Evolutionary conservation across 2,113 vertebrate species (phyloP), one percentile per base, ranked within the genome.

Genomic region (Alligator mississippiensis): DNA sequence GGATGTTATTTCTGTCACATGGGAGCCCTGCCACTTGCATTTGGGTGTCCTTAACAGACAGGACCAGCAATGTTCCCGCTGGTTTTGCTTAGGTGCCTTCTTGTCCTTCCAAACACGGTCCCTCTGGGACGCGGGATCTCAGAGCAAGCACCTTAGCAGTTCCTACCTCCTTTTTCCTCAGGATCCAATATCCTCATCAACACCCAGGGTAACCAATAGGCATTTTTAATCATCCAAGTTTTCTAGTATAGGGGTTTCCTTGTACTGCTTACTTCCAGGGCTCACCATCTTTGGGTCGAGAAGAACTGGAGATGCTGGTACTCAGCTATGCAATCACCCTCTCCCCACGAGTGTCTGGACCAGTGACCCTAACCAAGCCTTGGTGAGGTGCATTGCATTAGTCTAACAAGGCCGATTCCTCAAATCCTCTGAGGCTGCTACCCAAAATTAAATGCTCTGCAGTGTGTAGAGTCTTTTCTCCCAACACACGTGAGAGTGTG

Each of bases 111-210:
- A 58, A 74, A 86, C 38, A 58, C 24, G 62, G 82, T 5, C 47
- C 80, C 93, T 90, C 83, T 93, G 91, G 93, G 82, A 89, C 77
- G 68, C 64, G 87, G 84, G 70, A 80, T 84, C 94, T 89, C 64
- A 79, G 77, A 85, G 90, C 77, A 92, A 94, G 85, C 1, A 1
- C 58, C 70, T 75, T 68, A 88, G 82, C 82, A 21, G 81, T 30
- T 89, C 70, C 90, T 94, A 95, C 75, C 74, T 77, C 61, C 75
- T 87, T 75, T 92, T 88, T 85, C 47, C 89, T 68, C 55, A 47
- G 72, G 19, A 1, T 87, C 18, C 12, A 72, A 5, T 30, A 18
- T 38, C 21, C 19, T 72, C 68, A 90, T 80, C 88, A 90, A 85
- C 59, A 75, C 70, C 5, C 10, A 80, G 9, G 90, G 81, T 82